phyloP scores from a whole-genome alignment of 1,140 invertebrate species.

The Babylonia areolata region DNA sequence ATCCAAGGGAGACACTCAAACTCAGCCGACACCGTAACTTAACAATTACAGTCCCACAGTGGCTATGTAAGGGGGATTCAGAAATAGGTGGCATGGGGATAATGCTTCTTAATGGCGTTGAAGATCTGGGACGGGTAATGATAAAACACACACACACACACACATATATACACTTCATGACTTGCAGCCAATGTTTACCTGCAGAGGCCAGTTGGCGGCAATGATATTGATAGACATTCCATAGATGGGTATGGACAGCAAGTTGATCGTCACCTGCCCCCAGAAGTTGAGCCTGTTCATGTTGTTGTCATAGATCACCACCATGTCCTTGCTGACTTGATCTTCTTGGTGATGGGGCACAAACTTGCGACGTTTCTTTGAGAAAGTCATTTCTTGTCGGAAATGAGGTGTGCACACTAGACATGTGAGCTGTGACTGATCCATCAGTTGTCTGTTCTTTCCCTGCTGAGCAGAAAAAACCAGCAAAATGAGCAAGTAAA shows the following conservation, averaged over 20 bases:
- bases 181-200: no score
- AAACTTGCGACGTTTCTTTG: slow-evolving; percentile 25
- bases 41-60: no score
- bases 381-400: slow-evolving; percentile 8
- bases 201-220: not conserved
- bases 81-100: no score
- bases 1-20: no score
- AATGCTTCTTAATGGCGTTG: no score
- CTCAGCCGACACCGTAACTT: no score
- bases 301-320: slow-evolving; percentile 36
- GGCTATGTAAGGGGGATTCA: no score
- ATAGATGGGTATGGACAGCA: slow-evolving; percentile 22
- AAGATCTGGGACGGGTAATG: no score
- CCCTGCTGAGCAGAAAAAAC: no score
- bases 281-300: slow-evolving; percentile 31
- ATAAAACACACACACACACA: no score
- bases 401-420: not conserved
- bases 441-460: not conserved
- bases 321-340: slow-evolving; percentile 22
- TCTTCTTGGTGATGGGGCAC: slow-evolving; percentile 20
- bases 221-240: not conserved
- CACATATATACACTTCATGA: no score
- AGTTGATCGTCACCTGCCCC: slow-evolving; percentile 36
- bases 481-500: no score
- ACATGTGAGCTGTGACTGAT: not conserved